Base-by-base conservation (phyloP, 1,140 invertebrate genomes). In the Epicauta chinensis region DNA sequence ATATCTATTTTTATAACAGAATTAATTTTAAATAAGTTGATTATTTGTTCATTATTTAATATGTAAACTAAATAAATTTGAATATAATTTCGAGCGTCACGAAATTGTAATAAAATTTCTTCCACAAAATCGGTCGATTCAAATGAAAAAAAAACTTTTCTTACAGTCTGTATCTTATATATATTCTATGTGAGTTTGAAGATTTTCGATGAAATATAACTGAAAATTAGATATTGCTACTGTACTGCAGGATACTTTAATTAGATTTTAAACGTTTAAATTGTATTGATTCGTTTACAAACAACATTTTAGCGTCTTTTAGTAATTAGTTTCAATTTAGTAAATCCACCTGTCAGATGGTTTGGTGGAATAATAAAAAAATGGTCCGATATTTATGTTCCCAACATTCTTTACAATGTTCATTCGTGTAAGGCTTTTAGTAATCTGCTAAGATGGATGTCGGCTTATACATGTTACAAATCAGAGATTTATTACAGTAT, bases 71-170 rank as follows among this genome's bases (percentile, higher is more conserved):
- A 23, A 23, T 23, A 3, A 7, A 23, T 23, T 23, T 23, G 23
- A 23, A 23, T 45, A 45, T 30, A 32, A 46, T 43, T 43, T 30
- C 15, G 7, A 43, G 47, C 47, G 51, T 48, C 53, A 55, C 53
- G 53, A 50, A 55, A 34, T 43, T 31, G 53, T 32, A 49, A 16
- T 55, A 50, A 55, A 55, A 14, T 49, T 50, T 45, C 34, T 23
- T 55, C 53, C 40, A 55, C 50, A 55, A 55, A 55, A 55, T 55
- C 53, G 43, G 49, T 34, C 39, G 53, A 42, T 42, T 47, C 53
- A 23, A 55, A 55, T 55, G 50, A 55, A 55, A 49, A 48, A 3
- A 3, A 7, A 23, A 5, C 45, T 37, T 42, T 54, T 54, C 49
- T 54, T 43, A 55, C 39, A 50, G 16, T 46, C 46, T 40, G 46